Conservation (phyloP, 2,888 invertebrate genomes). For the Cosmia trapezina region DNA sequence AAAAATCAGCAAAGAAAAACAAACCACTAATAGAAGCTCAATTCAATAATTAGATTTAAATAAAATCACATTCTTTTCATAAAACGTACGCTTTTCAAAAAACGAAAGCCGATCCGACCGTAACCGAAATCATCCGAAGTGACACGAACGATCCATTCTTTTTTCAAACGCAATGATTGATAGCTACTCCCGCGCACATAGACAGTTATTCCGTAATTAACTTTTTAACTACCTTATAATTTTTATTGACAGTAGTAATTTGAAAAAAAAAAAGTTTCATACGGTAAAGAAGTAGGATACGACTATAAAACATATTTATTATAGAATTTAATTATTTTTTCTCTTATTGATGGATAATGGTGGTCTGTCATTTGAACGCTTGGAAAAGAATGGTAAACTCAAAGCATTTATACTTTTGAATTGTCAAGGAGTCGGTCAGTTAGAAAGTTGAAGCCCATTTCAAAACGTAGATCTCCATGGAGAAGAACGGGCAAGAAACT, state of each 20-base stretch:
- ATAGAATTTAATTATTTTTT: background rate
- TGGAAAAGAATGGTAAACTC: background rate
- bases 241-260: slow-evolving; percentile 50
- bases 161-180: slow-evolving; percentile 42
- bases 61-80: slow-evolving; percentile 21
- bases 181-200: slow-evolving; percentile 24
- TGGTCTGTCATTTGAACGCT: background rate
- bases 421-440: background rate
- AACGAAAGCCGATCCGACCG: slow-evolving; percentile 43
- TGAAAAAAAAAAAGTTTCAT: background rate
- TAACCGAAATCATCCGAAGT: slow-evolving; percentile 47
- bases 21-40: slow-evolving; percentile 4
- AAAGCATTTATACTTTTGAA: background rate
- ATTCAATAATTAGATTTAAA: slow-evolving; percentile 20
- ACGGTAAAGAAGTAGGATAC: background rate
- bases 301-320: background rate
- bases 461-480: background rate
- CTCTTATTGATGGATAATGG: background rate
- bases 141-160: slow-evolving; percentile 32
- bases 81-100: slow-evolving; percentile 42
- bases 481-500: no score
- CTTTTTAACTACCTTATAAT: slow-evolving; percentile 41
- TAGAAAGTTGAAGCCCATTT: background rate
- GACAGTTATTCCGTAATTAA: slow-evolving; percentile 49
- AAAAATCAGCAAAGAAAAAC: background rate